Conservation (phyloP, 2,113 vertebrate genomes). For the Mustela nigripes region DNA sequence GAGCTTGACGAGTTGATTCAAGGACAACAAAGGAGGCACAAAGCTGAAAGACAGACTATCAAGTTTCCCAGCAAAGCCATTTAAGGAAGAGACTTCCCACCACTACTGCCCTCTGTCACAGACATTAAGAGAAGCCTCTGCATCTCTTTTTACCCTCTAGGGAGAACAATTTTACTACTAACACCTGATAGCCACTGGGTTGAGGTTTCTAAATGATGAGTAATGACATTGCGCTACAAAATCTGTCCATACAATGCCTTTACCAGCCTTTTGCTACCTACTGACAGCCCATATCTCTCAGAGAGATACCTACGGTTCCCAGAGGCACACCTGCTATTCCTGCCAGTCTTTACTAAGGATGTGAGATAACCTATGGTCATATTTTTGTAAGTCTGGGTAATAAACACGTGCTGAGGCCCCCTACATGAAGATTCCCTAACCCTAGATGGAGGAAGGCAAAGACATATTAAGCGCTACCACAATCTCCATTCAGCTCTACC, state of each 20-base stretch:
- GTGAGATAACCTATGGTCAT: not conserved
- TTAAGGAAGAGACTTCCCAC: not conserved
- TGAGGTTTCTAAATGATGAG: not conserved
- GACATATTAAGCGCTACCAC: too few relatives aligned
- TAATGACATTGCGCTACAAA: not conserved
- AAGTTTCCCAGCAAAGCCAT: not conserved
- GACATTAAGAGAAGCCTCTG: not conserved
- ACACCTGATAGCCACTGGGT: too few relatives aligned
- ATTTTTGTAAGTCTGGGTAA: not conserved
- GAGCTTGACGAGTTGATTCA: not conserved
- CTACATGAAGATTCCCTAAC: too few relatives aligned
- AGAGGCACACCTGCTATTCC: not conserved
- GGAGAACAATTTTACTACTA: not conserved
- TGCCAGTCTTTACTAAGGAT: not conserved
- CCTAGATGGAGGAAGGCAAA: not conserved
- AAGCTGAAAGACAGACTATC: not conserved
- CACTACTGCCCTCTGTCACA: accelerated
- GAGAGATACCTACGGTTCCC: not conserved
- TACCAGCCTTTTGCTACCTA: not conserved
- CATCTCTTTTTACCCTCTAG: too few relatives aligned
- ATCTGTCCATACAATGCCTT: not conserved
- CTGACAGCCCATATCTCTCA: not conserved
- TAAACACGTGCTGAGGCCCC: not conserved
- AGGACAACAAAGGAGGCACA: not conserved
- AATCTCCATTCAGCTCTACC: not conserved